These are phyloP conservation scores for Halotydeus destructor DNA, from an alignment of 1,140 invertebrate genomes.

Conservation along the genomic window DNA sequence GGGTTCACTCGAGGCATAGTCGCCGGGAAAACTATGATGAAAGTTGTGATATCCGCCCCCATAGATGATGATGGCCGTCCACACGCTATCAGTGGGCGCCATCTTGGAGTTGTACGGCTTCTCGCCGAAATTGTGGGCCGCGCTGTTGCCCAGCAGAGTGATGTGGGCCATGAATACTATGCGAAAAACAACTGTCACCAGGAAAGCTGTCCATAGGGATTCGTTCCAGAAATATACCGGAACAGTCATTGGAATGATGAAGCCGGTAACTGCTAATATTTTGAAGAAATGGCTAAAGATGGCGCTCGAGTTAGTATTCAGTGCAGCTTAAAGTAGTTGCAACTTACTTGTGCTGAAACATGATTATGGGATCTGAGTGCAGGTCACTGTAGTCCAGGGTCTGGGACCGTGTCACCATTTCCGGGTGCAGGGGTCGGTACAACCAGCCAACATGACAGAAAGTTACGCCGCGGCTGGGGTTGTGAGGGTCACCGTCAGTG, in stretches of 20 bases:
- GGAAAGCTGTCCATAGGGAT: slow-evolving; percentile 49
- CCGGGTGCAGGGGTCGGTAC: slow-evolving; percentile 64
- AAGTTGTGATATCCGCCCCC: slow-evolving; percentile 81
- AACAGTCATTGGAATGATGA: slow-evolving; percentile 58
- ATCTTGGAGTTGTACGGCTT: slow-evolving; percentile 26
- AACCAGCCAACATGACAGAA: slow-evolving; percentile 90
- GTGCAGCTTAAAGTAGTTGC: no score
- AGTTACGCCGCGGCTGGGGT: slow-evolving; percentile 84
- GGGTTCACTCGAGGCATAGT: slow-evolving; percentile 44
- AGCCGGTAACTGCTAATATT: slow-evolving; percentile 61
- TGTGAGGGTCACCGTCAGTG: slow-evolving; percentile 87
- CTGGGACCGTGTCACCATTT: no score
- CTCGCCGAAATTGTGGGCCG: slow-evolving; percentile 33
- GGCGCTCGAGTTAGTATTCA: no score
- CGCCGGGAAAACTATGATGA: slow-evolving; percentile 83
- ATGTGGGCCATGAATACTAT: slow-evolving; percentile 42
- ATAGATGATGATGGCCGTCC: slow-evolving; percentile 24
- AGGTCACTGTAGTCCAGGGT: no score
- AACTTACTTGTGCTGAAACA: not conserved
- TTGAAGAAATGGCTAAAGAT: not conserved
- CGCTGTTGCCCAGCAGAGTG: not conserved
- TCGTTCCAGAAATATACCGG: slow-evolving; percentile 69
- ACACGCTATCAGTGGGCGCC: slow-evolving; percentile 26
- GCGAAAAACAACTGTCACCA: slow-evolving; percentile 55
- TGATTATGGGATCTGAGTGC: no score